Evolutionary conservation across 2,888 invertebrate species (phyloP), one percentile per base, ranked within the genome.

Genomic region (Leptopilina drosophilae): DNA sequence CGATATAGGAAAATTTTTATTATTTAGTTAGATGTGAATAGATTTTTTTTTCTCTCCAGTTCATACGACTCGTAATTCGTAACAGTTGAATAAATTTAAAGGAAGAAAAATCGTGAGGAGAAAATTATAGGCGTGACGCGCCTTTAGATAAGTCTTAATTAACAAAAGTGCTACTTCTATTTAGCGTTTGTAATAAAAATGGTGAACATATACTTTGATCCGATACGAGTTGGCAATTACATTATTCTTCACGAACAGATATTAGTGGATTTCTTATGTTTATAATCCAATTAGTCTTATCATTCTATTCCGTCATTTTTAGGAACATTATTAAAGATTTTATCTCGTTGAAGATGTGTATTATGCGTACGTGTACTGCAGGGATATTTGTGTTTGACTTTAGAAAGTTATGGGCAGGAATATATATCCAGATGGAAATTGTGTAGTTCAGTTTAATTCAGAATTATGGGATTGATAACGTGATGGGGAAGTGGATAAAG

Each of bases 261-360:
- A 59, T n/a, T 15, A 64, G 64, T 64, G 14, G 11, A 40, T 64
- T 64, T 64, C 14, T 33, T 12, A 33, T 33, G 40, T 33, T 14
- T 64, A 40, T 64, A 64, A 64, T 33, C 66, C 66, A 66, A 66
- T 66, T 66, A 66, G 66, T 42, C n/a, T 66, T 66, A 66, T 46
- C 46, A 46, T 42, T 46, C 15, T 15, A 20, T 62, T 62, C 62
- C 15, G 62, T 62, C 62, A 62, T 62, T 66, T 40, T 66, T 42
- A n/a, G 42, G 15, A 66, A 66, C 64, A 64, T 33, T 64, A 40
- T 9, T 6, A 26, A 9, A 64, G 64, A 64, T 64, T 26, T 64
- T 64, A 64, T 64, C 64, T 64, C 64, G 14, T 64, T 14, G 64
- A 64, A 26, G 26, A 64, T 33, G 64, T 64, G 14, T 64, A 40